These are phyloP conservation scores for Podarcis raffonei DNA, from an alignment of 2,113 vertebrate genomes.

Conservation along the genomic window DNA sequence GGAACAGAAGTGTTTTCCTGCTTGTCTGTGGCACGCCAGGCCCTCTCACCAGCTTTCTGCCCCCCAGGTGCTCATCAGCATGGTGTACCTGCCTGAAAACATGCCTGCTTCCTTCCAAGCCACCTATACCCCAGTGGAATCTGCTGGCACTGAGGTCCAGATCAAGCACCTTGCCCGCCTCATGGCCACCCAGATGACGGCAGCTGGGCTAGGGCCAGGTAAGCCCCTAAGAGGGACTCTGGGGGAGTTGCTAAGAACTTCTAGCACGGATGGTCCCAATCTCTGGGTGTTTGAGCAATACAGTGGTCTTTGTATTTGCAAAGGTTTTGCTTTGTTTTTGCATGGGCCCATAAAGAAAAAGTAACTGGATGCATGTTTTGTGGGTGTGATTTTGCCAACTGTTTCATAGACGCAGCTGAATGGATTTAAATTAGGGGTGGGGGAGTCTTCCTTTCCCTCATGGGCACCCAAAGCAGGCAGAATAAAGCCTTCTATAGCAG, in stretches of 20 bases:
- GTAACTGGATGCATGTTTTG: too few species aligned
- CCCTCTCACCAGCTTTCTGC: accelerated
- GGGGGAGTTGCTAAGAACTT: accelerated
- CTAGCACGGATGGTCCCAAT: too few species aligned
- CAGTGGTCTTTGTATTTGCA: too few species aligned
- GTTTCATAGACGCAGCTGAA: not conserved
- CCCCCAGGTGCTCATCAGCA: constrained; percentile 92
- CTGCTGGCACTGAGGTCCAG: constrained; percentile 92
- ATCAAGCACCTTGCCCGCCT: constrained; percentile 90
- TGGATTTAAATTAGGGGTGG: too few species aligned
- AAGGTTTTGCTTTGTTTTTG: too few species aligned
- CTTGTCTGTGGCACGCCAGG: not conserved
- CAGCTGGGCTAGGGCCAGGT: constrained; percentile 87
- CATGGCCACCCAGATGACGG: constrained; percentile 93
- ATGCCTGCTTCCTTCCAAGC: constrained; percentile 98
- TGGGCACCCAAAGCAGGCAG: too few species aligned
- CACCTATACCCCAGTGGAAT: constrained; percentile 95
- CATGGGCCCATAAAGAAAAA: not conserved
- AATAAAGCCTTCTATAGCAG: too few species aligned
- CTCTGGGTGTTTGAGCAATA: not conserved
- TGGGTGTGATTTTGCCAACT: not conserved
- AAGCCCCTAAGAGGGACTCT: not conserved
- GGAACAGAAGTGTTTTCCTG: not conserved
- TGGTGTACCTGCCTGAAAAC: constrained; percentile 94
- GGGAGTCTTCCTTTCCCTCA: too few species aligned